Percentiles rank a stretch among this genome's conserved stretches.
phyloP scores from a whole-genome alignment of 1,140 invertebrate genomes.

The Papilio dardanus region DNA sequence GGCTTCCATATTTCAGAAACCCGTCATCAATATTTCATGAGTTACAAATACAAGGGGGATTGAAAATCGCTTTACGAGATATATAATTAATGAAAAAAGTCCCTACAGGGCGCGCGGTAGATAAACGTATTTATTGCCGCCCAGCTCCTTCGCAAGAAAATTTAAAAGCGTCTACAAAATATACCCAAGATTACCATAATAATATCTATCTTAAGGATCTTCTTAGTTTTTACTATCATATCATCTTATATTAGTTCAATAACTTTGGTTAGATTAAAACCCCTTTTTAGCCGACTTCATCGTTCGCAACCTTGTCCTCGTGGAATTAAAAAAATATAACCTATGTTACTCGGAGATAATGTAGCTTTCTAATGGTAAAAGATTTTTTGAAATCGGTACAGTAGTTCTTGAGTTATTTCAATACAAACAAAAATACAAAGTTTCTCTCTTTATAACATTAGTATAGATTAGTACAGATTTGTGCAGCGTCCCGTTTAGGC shows the following conservation, averaged over 20 bases:
- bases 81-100: constrained; percentile 22
- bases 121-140: background rate
- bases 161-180: background rate
- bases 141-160: background rate
- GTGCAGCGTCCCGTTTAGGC: too few species aligned
- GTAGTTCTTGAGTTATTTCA: too few species aligned
- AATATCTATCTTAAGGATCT: background rate
- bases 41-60: constrained; percentile 41
- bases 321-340: too few species aligned
- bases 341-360: too few species aligned
- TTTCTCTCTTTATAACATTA: too few species aligned
- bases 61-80: constrained; percentile 31
- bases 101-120: background rate
- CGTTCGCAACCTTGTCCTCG: too few species aligned
- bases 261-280: background rate
- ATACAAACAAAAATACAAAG: too few species aligned
- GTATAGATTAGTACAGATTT: too few species aligned
- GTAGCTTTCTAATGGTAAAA: too few species aligned
- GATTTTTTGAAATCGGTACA: too few species aligned
- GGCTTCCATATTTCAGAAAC: constrained; percentile 57
- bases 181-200: background rate
- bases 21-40: constrained; percentile 58
- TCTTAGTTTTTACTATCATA: background rate
- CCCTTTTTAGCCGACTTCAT: background rate
- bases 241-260: background rate